These are phyloP conservation scores for Metopolophium dirhodum DNA, from an alignment of 1,140 invertebrate genomes.

Conservation along the genomic window DNA sequence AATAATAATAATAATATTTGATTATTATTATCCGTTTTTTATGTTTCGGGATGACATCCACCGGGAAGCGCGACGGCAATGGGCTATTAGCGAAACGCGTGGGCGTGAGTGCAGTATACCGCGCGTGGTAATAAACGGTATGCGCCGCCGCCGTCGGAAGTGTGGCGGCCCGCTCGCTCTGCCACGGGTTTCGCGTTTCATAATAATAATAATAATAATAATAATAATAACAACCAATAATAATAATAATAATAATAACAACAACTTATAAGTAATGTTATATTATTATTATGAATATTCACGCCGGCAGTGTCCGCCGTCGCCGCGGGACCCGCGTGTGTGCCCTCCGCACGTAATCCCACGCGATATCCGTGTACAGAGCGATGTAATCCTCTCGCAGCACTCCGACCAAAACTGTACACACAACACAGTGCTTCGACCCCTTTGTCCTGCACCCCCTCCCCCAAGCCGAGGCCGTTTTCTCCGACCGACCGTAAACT, in stretches of 20 bases:
- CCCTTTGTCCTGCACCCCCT: background rate
- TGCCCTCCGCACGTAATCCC: background rate
- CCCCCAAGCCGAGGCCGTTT: background rate
- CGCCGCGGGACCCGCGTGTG: background rate
- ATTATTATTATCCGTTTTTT: constrained; percentile 3
- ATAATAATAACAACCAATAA: background rate
- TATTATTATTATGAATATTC: constrained; percentile 18
- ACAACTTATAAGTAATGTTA: background rate
- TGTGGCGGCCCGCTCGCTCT: background rate
- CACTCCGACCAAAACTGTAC: background rate
- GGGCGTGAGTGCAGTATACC: background rate
- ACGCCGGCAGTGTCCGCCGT: background rate
- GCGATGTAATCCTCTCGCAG: background rate
- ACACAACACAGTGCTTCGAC: background rate
- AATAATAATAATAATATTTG: background rate
- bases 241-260: no score
- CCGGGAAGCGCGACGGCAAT: background rate
- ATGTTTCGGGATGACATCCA: background rate
- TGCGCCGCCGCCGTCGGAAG: background rate
- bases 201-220: no score
- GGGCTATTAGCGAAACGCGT: background rate
- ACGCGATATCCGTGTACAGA: background rate
- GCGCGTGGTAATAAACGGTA: background rate
- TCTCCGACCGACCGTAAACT: background rate
- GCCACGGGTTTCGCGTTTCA: background rate